phyloP scores from a whole-genome alignment of 2,888 invertebrate genomes.

The Orchestes rusci region DNA sequence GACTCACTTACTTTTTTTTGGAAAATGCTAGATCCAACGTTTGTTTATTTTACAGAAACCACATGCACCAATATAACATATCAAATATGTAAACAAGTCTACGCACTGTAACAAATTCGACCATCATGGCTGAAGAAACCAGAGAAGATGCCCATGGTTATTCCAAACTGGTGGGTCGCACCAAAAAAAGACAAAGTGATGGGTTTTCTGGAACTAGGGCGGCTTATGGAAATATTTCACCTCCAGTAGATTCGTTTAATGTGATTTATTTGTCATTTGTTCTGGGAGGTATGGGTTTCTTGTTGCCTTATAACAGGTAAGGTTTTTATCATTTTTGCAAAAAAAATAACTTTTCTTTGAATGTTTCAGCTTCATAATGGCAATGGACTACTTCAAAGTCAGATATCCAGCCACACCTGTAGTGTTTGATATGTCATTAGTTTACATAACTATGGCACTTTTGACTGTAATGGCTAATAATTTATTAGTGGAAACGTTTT shows the following conservation, averaged over 20 bases:
- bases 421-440: slow-evolving; percentile 87
- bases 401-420: slow-evolving; percentile 79
- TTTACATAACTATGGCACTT: slow-evolving; percentile 86
- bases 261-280: slow-evolving; percentile 68
- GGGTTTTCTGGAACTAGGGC: slow-evolving; percentile 23
- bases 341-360: slow-evolving; percentile 3
- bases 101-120: neutral
- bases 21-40: too few species aligned
- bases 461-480: slow-evolving; percentile 82
- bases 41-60: too few species aligned
- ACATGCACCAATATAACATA: too few species aligned
- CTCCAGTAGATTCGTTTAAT: slow-evolving; percentile 64
- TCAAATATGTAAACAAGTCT: too few species aligned
- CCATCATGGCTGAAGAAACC: slow-evolving; percentile 34
- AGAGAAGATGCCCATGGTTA: slow-evolving; percentile 36
- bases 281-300: slow-evolving; percentile 81
- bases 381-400: slow-evolving; percentile 85
- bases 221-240: slow-evolving; percentile 52
- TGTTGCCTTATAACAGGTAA: slow-evolving; percentile 88
- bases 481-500: slow-evolving; percentile 72
- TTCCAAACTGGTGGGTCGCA: slow-evolving; percentile 35
- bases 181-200: slow-evolving; percentile 31
- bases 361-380: slow-evolving; percentile 76
- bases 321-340: slow-evolving; percentile 3
- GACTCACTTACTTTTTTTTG: too few species aligned